These are phyloP conservation scores for Romanogobio albipinnatus DNA, from an alignment of 2,113 vertebrate genomes.

Conservation along the genomic window DNA sequence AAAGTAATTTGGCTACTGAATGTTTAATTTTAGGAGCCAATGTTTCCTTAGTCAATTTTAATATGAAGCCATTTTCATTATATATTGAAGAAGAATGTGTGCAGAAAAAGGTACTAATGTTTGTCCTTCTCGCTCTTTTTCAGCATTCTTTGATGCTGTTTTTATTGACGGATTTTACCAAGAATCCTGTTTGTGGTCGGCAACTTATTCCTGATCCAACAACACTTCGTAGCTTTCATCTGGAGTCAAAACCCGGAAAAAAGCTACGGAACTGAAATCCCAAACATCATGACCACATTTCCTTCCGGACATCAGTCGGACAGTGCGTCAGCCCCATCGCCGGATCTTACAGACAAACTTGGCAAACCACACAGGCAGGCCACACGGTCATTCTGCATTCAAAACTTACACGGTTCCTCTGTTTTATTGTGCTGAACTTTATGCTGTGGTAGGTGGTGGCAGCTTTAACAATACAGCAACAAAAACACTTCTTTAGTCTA, in stretches of 20 bases:
- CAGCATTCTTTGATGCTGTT: slow-evolving; percentile 24
- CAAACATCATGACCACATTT: slow-evolving; percentile 29
- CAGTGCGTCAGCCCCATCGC: neutral
- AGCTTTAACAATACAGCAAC: slow-evolving; percentile 20
- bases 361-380: slow-evolving; percentile 39
- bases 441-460: slow-evolving; percentile 29
- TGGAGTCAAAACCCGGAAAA: slow-evolving; percentile 18
- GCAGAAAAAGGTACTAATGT: neutral
- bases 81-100: neutral
- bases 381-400: slow-evolving; percentile 15
- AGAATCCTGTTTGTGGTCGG: slow-evolving; percentile 1
- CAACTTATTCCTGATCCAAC: neutral
- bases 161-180: slow-evolving; percentile 22
- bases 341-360: slow-evolving; percentile 39
- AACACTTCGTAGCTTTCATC: neutral
- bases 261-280: slow-evolving; percentile 42
- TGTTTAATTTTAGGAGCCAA: neutral
- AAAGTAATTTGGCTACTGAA: neutral
- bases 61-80: neutral
- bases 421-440: slow-evolving; percentile 42
- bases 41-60: neutral
- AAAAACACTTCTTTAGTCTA: neutral
- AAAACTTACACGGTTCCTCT: slow-evolving; percentile 11
- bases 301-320: slow-evolving; percentile 9
- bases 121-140: neutral